Evolutionary conservation across 2,888 invertebrate genomes (phyloP), one percentile per base, ranked within the genome.

Genomic region (Xanthia togata): DNA sequence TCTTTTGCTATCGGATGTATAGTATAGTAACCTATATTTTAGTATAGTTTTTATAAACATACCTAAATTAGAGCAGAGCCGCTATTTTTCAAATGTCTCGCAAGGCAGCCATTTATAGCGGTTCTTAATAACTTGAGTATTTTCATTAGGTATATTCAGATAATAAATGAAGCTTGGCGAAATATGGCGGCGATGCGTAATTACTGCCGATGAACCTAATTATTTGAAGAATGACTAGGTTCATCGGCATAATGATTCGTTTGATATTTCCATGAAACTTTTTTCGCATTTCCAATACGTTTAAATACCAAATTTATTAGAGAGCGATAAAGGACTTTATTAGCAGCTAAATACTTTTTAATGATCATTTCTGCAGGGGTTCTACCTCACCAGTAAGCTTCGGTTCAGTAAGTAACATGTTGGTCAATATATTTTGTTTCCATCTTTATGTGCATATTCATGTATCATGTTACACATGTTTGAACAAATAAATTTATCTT

Each of bases 171-270:
- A 74, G 65, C 53, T 55, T 41, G 35, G 57, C 35, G 62, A 79
- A 83, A 81, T 82, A 84, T 79, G 55, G 73, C 38, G 68, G 73
- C 73, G 70, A 63, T 73, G 47, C 65, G 78, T 83, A 86, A 87
- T 89, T 88, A 85, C 75, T 64, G 57, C 50, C 63, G 62, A 82
- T 80, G 69, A 71, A 73, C 47, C 76, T 79, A 79, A 85, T 84
- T 83, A 82, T 80, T 86, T 68, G 53, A 41, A 79, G 63, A 81
- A 81, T 79, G 26, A 69, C 62, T 85, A n/a, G n/a, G n/a, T n/a
- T n/a, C n/a, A n/a, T n/a, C n/a, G n/a, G n/a, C n/a, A n/a, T n/a
- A 84, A 89, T 87, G 88, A 60, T 60, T 55, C 76, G 12, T 64
- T 74, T 59, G 50, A 73, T 78, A 85, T 77, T 72, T 67, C 70